phyloP scores from a whole-genome alignment of 2,113 vertebrate genomes.

The Pyrgilauda ruficollis region DNA sequence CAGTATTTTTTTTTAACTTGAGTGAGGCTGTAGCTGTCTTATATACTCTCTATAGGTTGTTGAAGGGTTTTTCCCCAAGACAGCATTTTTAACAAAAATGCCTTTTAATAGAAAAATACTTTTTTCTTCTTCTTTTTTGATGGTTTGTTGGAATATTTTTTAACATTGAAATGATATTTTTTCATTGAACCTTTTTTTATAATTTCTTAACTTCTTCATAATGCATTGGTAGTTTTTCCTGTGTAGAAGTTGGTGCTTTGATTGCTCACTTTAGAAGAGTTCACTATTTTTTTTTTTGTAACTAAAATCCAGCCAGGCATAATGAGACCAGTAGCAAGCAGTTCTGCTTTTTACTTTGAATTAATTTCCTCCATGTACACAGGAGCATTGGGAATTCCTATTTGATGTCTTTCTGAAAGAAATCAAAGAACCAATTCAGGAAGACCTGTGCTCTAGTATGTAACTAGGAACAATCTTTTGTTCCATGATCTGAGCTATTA shows the following conservation, averaged over 20 bases:
- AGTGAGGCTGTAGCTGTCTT: not conserved
- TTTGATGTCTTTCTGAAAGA: not conserved
- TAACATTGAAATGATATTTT: not conserved
- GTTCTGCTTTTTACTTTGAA: not conserved
- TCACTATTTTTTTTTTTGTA: not conserved
- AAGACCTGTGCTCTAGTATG: not conserved
- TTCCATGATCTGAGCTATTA: not conserved
- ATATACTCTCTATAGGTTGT: not conserved
- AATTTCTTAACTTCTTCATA: not conserved
- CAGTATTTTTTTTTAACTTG: not conserved
- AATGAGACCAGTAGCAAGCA: not conserved
- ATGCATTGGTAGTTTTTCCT: not conserved
- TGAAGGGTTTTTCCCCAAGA: not conserved
- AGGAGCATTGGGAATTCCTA: not conserved
- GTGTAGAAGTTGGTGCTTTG: not conserved
- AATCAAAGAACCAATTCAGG: not conserved
- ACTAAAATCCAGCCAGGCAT: not conserved
- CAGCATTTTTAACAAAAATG: not conserved
- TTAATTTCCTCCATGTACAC: not conserved
- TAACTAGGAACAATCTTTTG: not conserved
- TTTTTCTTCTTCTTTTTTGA: not conserved
- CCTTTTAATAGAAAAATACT: not conserved
- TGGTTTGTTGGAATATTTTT: not conserved
- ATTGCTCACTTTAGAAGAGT: not conserved
- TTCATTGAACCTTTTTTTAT: not conserved